phyloP scores from a whole-genome alignment of 2,888 invertebrate genomes.

The Julus scanicus region DNA sequence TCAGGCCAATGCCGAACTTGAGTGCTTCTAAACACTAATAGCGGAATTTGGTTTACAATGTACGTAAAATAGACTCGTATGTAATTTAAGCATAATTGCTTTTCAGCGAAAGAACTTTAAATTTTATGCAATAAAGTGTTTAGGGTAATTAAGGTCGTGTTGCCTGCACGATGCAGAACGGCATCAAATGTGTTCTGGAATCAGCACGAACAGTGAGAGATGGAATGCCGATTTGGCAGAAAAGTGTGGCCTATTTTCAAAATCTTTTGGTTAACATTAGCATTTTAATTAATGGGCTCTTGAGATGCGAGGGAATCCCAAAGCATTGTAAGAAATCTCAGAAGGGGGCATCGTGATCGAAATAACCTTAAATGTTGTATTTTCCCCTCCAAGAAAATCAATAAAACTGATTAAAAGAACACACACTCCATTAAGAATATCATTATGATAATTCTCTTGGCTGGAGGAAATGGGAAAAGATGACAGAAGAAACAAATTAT shows the following conservation, averaged over 20 bases:
- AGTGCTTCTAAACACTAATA: too few species aligned
- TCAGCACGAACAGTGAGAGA: not conserved
- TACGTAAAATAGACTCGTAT: not conserved
- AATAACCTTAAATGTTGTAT: not conserved
- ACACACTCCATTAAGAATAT: not conserved
- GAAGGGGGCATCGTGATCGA: not conserved
- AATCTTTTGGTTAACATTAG: not conserved
- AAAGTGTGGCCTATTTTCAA: not conserved
- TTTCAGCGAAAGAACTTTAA: not conserved
- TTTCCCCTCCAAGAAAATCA: not conserved
- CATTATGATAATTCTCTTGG: not conserved
- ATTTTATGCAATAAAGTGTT: not conserved
- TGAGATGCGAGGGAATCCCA: not conserved
- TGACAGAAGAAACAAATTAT: not conserved
- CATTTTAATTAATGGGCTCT: not conserved
- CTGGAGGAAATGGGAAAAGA: not conserved
- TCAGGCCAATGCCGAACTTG: too few species aligned
- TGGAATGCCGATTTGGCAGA: not conserved
- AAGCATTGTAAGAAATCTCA: not conserved
- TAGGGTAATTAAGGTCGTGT: not conserved
- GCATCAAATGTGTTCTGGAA: not conserved
- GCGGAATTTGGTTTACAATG: too few species aligned
- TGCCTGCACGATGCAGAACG: not conserved
- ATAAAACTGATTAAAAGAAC: constrained; percentile 10
- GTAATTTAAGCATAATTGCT: not conserved